Evolutionary conservation across 2,888 invertebrate species (phyloP).

Genomic region (Steinernema hermaphroditum): DNA sequence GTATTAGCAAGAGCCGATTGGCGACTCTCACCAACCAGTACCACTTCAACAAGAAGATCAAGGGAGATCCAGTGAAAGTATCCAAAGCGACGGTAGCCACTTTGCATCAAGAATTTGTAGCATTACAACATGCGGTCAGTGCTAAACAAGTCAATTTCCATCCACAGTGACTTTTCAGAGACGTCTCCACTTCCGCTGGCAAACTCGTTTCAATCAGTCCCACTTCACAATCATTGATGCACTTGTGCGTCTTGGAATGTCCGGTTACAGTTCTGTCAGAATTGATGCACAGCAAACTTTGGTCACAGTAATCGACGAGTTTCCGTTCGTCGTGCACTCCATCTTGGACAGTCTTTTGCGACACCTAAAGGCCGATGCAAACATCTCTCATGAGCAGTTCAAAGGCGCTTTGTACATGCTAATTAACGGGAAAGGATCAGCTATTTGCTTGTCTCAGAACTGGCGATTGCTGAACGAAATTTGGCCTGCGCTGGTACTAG

Average conservation of each 20-base stretch:
- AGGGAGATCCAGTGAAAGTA: slow-evolving; percentile 52
- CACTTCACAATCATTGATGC: slow-evolving; percentile 74
- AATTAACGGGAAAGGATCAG: slow-evolving; percentile 74
- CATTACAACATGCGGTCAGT: slow-evolving; percentile 50
- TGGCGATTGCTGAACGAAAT: slow-evolving; percentile 77
- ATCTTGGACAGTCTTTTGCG: slow-evolving; percentile 75
- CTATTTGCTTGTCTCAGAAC: slow-evolving; percentile 76
- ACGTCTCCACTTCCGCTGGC: slow-evolving; percentile 66
- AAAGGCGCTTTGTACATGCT: slow-evolving; percentile 82
- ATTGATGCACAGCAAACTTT: slow-evolving; percentile 40
- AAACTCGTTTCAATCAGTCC: slow-evolving; percentile 71
- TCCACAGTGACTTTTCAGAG: too few species aligned
- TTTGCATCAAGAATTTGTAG: slow-evolving; percentile 43
- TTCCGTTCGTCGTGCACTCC: slow-evolving; percentile 12
- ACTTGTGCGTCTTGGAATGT: slow-evolving; percentile 74
- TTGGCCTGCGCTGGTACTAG: slow-evolving; percentile 78
- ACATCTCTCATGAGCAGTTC: slow-evolving; percentile 75
- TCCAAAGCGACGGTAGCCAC: slow-evolving; percentile 40
- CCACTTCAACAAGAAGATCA: slow-evolving; percentile 36
- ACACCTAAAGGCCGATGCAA: slow-evolving; percentile 71
- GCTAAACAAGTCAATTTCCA: too few species aligned
- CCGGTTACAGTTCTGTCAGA: slow-evolving; percentile 73
- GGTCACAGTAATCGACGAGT: slow-evolving; percentile 3
- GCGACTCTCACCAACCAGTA: slow-evolving; percentile 30
- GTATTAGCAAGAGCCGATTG: neutral